These are phyloP conservation scores for Drosophila yooni DNA, from an alignment of 2,888 invertebrate genomes.

Conservation along the genomic window DNA sequence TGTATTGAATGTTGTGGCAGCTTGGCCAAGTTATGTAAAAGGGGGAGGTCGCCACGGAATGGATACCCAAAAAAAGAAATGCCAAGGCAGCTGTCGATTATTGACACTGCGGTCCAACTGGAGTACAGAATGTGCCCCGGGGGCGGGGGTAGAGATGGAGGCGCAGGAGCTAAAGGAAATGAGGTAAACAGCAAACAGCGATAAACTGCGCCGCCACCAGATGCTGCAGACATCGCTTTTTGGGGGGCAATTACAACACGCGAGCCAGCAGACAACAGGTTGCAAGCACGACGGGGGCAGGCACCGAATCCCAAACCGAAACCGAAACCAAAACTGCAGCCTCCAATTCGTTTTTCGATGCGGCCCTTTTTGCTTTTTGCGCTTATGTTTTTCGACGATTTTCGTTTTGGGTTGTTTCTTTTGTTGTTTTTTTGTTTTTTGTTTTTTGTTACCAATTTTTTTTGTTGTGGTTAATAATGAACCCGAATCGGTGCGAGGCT, in stretches of 20 bases:
- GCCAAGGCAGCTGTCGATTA: constrained; percentile 77
- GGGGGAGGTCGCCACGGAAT: constrained; percentile 52
- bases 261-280: constrained; percentile 74
- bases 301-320: constrained; percentile 15
- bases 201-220: constrained; percentile 71
- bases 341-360: constrained; percentile 25
- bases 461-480: constrained; percentile 71
- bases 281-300: constrained; percentile 28
- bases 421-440: constrained; percentile 4
- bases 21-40: constrained; percentile 67
- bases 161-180: constrained; percentile 6
- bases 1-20: constrained; percentile 17
- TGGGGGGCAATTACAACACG: constrained; percentile 74
- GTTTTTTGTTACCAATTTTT: constrained; percentile 15
- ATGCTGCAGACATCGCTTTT: constrained; percentile 65
- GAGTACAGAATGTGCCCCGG: neutral
- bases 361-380: constrained; percentile 25
- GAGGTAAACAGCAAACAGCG: constrained; percentile 45
- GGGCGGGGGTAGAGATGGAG: neutral
- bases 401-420: constrained; percentile 19
- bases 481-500: constrained; percentile 59
- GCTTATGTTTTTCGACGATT: constrained; percentile 44
- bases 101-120: constrained; percentile 74
- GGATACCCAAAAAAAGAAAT: constrained; percentile 54
- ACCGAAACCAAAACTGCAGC: constrained; percentile 33